Base-by-base conservation (phyloP, 92 coral and sea anemone genomes). In the Micromussa lordhowensis region DNA sequence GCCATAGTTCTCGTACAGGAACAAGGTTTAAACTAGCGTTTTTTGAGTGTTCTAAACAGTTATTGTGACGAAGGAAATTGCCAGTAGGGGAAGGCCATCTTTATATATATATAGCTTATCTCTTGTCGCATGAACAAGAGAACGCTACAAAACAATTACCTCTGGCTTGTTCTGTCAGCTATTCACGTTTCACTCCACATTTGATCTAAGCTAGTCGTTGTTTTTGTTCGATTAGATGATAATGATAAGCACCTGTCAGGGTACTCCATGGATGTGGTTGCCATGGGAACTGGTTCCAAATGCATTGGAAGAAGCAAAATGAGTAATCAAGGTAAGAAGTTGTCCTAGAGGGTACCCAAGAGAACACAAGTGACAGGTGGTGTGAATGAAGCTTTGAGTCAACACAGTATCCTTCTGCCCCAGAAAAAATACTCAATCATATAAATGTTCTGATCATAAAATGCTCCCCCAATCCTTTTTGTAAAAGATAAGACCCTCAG, bases 211-310 rank as follows among this genome's bases (percentile, higher is more conserved):
- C 16, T 55, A 55, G 18, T 16, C 18, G 0, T 55, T 15, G 18
- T 55, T 55, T 19, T 5, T 17, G 16, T 16, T 55, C 21, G 16
- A 15, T 55, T 68, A 73, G 78, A 36, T 73, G 28, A 21, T 19
- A 6, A 73, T 73, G 78, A 15, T 1, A 36, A 36, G 6, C 38
- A 2, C 26, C 22, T 74, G 38, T 38, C 73, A 75, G 83, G 64
- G 59, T 95, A 90, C 49, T 54, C 31, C 22, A 59, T 82, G 88
- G 95, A 97, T 48, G 80, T 95, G 11, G 84, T 98, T 68, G 93
- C 99, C 69, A 89, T 98, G 90, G 98, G 99, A 61, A 98, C 98
- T 59, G 99, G 99, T 19, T 94, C 99, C 76, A 98, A 98, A 79
- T 98, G 98, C 91, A 91, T 96, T 85, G 99, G 99, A 29, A 90